These are phyloP conservation scores for Xenus cinereus DNA, from an alignment of 2,113 vertebrate species.

Conservation along the genomic window DNA sequence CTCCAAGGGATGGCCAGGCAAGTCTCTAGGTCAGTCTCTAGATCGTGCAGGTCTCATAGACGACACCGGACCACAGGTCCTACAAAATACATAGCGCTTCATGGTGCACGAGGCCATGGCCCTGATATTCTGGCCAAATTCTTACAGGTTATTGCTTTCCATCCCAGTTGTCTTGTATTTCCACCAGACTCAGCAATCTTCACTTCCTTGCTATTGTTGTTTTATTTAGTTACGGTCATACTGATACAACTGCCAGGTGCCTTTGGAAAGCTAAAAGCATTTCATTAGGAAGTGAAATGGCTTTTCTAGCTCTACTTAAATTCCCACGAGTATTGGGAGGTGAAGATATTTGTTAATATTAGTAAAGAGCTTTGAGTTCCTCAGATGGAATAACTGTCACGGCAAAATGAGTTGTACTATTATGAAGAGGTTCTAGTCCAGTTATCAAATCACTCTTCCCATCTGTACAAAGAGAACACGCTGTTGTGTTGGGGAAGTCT, in stretches of 20 bases:
- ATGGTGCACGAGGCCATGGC: fast-evolving
- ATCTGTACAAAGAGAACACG: not conserved
- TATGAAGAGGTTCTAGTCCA: not conserved
- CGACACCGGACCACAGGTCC: not conserved
- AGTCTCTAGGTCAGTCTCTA: not conserved
- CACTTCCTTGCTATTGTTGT: not conserved
- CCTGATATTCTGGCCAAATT: not conserved
- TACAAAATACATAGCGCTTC: not conserved
- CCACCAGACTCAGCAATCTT: not conserved
- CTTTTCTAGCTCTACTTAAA: not conserved
- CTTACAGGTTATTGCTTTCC: not conserved
- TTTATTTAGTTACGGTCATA: not conserved
- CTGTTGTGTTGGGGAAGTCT: not conserved
- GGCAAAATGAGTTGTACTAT: not conserved
- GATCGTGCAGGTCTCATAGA: not conserved
- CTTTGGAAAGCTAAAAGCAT: not conserved
- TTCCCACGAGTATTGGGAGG: not conserved
- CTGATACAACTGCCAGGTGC: not conserved
- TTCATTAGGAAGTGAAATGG: not conserved
- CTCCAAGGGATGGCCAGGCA: not conserved
- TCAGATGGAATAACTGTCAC: not conserved
- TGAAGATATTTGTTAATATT: not conserved
- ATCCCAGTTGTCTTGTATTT: not conserved
- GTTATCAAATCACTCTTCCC: not conserved
- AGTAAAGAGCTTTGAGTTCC: not conserved